Evolutionary conservation across 1,140 invertebrate species (phyloP), one percentile per base, ranked within the genome.

Genomic region (Sycophaga agraensis): DNA sequence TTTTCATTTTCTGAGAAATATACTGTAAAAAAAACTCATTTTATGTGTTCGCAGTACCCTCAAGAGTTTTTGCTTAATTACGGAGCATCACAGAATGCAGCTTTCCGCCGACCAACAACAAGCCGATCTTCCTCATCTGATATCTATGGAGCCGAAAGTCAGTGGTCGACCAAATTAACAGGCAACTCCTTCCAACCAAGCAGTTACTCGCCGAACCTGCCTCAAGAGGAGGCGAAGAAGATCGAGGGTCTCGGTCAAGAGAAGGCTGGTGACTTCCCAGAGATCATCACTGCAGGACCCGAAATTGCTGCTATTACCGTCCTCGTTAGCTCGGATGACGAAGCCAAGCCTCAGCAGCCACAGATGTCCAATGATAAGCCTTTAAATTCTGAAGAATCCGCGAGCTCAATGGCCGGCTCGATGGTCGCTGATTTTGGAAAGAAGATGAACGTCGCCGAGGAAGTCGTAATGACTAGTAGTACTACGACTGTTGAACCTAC

Each of bases 81-180:
- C 16, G 68, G 71, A 11, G 63, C 66, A 16, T 48, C 65, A 22
- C 57, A 58, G 11, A 59, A 60, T 19, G 59, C 35, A 45, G 62
- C 48, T 19, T 67, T 64, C 28, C 50, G 65, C 0, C 22, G 59
- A 49, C 1, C 56, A 24, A 7, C 7, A 6, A 11, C 49, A 8
- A 2, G 16, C 49, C 14, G 58, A 46, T 14, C 45, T 42, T 21
- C 63, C 39, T 7, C 46, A 39, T 31, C 66, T 16, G 79, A 81
- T 54, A 80, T 81, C 57, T 77, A 81, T 46, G 78, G 77, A 1
- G 71, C 77, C 0, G 82, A 86, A 45, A 85, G 84, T 6, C 83
- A 86, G 40, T 89, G 87, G 87, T 88, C 87, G 1, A 84, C 86
- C 5, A 86, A 85, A 66, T 66, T 85, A 50, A 82, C 82, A 9